Evolutionary conservation across 2,797 vertebrate genomes (phyloP), one percentile per base, ranked within the genome.

Genomic region (Furcifer pardalis): DNA sequence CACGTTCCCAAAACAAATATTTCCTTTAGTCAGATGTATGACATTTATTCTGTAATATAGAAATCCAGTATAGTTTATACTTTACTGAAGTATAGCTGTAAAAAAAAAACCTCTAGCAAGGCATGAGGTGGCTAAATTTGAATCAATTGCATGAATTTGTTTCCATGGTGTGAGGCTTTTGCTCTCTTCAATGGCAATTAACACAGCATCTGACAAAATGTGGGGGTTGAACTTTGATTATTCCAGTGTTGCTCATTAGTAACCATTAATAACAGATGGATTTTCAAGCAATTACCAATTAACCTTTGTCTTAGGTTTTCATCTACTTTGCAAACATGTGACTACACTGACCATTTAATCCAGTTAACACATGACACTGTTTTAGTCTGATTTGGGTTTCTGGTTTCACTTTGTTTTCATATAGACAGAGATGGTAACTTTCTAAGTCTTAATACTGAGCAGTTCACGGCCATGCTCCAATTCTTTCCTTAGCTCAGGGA

Each of bases 61-160:
- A 27, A 90, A 84, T 37, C 65, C 42, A 52, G 73, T 89, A 17
- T 83, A 85, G 89, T 89, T 92, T 75, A 69, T 49, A 23, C 32
- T 77, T 25, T 82, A 87, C 74, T 89, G 79, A 77, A 79, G 5
- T 82, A 89, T 69, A 79, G 87, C n/a, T 94, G 83, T 92, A 94
- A 93, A 80, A 92, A 94, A 93, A 79, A 92, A 90, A 80, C 30
- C 89, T 90, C 88, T 78, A 92, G 92, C 90, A 91, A 90, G 84
- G 42, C 9, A 1, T 76, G 85, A 95, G 85, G 85, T 93, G 87
- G 71, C 87, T 94, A 82, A 69, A 56, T 82, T 91, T 82, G 84
- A 93, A 94, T 95, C 94, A 96, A 93, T 95, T 90, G 93, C 68
- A 82, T 66, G 93, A 94, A 95, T 95, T 85, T 93, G 92, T 92